A percentile compares a stretch with the other conserved stretches of the same genome.
phyloP scores from a whole-genome alignment of 2,888 invertebrate genomes.

The Diarsia mendica region DNA sequence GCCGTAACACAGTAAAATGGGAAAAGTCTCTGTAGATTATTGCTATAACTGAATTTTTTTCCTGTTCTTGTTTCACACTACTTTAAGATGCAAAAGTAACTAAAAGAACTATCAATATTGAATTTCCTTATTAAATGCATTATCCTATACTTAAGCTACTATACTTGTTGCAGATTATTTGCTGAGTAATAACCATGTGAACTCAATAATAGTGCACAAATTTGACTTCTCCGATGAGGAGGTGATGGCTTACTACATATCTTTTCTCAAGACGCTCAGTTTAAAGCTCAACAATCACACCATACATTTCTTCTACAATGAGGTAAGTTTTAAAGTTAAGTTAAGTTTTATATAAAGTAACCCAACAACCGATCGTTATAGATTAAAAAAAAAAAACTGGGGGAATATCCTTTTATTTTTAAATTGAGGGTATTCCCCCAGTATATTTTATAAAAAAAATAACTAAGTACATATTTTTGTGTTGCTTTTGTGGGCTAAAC shows the following conservation, averaged over 20 bases:
- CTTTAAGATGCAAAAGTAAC: not conserved
- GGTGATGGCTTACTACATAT: conserved; percentile 99
- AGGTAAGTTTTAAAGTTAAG: conserved; percentile 94
- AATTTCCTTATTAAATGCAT: not conserved
- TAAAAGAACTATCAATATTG: not conserved
- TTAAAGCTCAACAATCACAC: conserved; percentile 99
- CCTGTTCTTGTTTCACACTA: not conserved
- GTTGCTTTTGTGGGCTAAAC: too few relatives aligned
- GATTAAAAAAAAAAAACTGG: too few relatives aligned
- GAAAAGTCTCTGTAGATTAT: too few relatives aligned
- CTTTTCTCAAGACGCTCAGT: conserved; percentile 99
- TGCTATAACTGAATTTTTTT: not conserved
- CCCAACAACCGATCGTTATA: too few relatives aligned
- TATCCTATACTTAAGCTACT: not conserved
- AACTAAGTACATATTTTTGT: too few relatives aligned
- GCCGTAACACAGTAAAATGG: too few relatives aligned
- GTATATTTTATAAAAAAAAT: too few relatives aligned
- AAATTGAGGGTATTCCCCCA: too few relatives aligned
- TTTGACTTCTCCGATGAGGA: conserved; percentile 99
- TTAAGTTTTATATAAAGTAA: too few relatives aligned
- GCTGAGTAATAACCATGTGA: conserved; percentile 99
- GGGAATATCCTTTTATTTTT: too few relatives aligned
- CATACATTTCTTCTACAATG: conserved; percentile 99
- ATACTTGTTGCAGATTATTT: conserved; percentile 96
- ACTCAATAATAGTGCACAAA: conserved; percentile 99